Base-by-base conservation (phyloP, 2,113 vertebrate species). In the Takifugu flavidus region DNA sequence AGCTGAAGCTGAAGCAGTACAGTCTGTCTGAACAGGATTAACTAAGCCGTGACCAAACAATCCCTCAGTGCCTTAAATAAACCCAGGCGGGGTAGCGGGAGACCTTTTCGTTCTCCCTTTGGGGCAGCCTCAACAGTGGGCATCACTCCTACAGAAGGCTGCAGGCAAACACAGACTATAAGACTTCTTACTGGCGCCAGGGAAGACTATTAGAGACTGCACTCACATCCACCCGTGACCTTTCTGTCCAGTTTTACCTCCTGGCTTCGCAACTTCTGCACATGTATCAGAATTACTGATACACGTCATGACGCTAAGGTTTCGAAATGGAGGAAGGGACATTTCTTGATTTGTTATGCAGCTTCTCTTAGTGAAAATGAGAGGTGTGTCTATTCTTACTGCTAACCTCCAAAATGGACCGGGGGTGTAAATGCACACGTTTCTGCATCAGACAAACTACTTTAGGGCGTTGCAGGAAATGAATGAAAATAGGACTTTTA, bases 41-140 rank as follows among this genome's bases (percentile, higher is more conserved):
- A 60, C 61, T 12, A 25, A 75, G 72, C 82, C 62, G 67, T 61
- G 63, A 72, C 84, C 73, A 89, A 87, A 86, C 82, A 86, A 75
- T 67, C 78, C 74, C 73, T 70, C 55, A 42, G 72, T 63, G 78
- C 55, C 75, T 83, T 85, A 64, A 79, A 79, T 74, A 87, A 89
- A 88, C 84, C 78, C 75, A 80, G 85, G 87, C 61, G 79, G 72
- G 70, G 82, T 62, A 72, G 45, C 25, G 67, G 56, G 57, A 59
- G 67, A 49, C 25, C 0, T 42, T 70, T 65, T 77, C 49, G 73
- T 51, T 52, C 71, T 20, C 20, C 20, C 20, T 20, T 20, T 20
- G 20, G 20, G 20, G 20, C 20, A 20, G 20, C 69, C 20, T 65
- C 27, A 25, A 25, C 62, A 27, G 45, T 6, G 68, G 64, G 34